Evolutionary conservation across 1,140 invertebrate species (phyloP).

Genomic region (Grapholita molesta): DNA sequence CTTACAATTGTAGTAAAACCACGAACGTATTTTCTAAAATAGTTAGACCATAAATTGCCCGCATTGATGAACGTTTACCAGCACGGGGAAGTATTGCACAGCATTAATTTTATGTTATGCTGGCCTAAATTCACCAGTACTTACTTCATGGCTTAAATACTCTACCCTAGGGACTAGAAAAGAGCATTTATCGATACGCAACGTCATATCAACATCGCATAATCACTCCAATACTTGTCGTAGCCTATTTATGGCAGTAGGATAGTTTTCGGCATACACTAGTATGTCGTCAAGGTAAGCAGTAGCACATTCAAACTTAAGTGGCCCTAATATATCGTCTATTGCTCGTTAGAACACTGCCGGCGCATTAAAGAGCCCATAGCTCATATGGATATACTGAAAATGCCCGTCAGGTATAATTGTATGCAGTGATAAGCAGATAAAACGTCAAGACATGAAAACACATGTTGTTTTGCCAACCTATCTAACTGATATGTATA

Average conservation of each 20-base stretch:
- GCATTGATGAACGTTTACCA: background rate
- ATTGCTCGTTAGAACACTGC: background rate
- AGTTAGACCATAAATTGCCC: background rate
- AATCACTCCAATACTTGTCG: background rate
- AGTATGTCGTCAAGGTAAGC: slow-evolving; percentile 22
- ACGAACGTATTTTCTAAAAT: slow-evolving; percentile 30
- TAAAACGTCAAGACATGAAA: background rate
- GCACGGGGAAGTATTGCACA: background rate
- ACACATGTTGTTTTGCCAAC: slow-evolving; percentile 22
- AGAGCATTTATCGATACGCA: background rate
- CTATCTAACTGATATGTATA: slow-evolving; percentile 64
- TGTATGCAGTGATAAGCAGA: background rate
- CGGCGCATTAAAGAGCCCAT: background rate
- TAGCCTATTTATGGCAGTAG: background rate
- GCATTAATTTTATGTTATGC: background rate
- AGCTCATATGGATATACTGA: slow-evolving; percentile 1
- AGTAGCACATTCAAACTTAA: slow-evolving; percentile 25
- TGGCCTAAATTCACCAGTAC: background rate
- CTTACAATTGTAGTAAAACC: background rate
- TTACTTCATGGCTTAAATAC: background rate
- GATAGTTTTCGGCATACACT: background rate
- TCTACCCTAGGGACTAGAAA: background rate
- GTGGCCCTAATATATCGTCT: slow-evolving; percentile 1
- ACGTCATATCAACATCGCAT: background rate
- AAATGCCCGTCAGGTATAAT: background rate